These are phyloP conservation scores for cat (Felis catus) DNA, from an alignment of 2,113 vertebrate species.

Conservation along the genomic window F.catus_Fca126_mat1.0 CM031411.1:44502001-44502500, in stretches of 20 bases:
- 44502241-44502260: not conserved
- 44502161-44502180: conserved; percentile 91
- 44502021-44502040: conserved; percentile 43
- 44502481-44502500: not conserved
- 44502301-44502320: not conserved
- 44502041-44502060: not conserved
- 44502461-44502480: not conserved
- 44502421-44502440: not conserved
- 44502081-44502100: conserved; percentile 9
- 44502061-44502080: not conserved
- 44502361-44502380: not conserved
- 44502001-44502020: conserved; percentile 43
- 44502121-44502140: conserved; percentile 77
- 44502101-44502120: conserved; percentile 59
- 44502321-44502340: not conserved
- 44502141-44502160: conserved; percentile 85
- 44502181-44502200: conserved; percentile 95
- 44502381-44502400: not conserved
- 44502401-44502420: not conserved
- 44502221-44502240: conserved; percentile 92
- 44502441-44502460: not conserved
- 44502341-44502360: not conserved
- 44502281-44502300: not conserved
- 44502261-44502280: not conserved
- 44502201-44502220: conserved; percentile 98